Base-by-base conservation (phyloP, 2,888 invertebrate genomes). In the Himalopsyche anomala region DNA sequence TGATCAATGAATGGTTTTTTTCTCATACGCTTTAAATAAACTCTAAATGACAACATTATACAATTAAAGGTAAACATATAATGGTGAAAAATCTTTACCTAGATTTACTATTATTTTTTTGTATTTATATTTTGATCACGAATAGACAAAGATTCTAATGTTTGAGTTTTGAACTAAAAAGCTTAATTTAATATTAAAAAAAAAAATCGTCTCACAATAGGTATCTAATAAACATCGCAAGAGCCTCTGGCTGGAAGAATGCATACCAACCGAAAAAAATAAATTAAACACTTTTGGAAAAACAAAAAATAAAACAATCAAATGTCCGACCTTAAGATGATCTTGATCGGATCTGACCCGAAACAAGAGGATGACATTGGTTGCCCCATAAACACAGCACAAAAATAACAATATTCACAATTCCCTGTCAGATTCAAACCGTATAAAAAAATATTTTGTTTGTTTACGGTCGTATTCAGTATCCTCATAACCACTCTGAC, bases 311-410 rank as follows among this genome's bases (percentile, higher is more conserved):
- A 55, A 84, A 17, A 36, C 80, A 84, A 84, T 56, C 80, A 84
- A 84, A 84, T 42, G 42, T 80, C 69, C 62, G 84, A 84, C 84
- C 84, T 84, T 36, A 80, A 56, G 80, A 42, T 81, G 84, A 84
- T 84, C 84, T 84, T 84, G 84, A 84, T 84, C 84, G 81, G 62
- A 51, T 80, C 45, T 80, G 80, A 80, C 80, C 80, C 74, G 38
- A 74, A 74, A 74, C 74, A 74, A 74, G 74, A 74, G 74, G 74
- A 74, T 36, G 74, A 74, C 74, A 74, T 74, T 74, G 74, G 74
- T 36, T 74, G 28, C 36, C 15, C 74, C 74, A 74, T 74, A 74
- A 74, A 38, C 74, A 74, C 74, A 74, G 74, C 15, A 12, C 36
- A 74, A 74, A 62, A 74, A 74, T 74, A 74, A 74, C 36, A 74